These are phyloP conservation scores for Pseudochaenichthys georgianus DNA, from an alignment of 2,797 vertebrate species.

Conservation along the genomic window DNA sequence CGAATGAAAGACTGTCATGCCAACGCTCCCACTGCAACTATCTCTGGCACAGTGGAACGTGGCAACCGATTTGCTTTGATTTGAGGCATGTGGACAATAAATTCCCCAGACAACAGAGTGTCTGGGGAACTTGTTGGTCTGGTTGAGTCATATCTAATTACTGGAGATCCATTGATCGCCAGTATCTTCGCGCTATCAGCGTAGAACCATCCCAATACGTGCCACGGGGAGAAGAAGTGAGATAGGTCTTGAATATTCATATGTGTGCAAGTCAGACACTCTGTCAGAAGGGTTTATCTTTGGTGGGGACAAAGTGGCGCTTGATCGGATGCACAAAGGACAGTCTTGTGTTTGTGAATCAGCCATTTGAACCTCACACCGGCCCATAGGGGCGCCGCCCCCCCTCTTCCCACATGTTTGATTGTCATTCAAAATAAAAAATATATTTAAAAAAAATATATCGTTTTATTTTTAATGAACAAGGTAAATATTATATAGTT, in stretches of 20 bases:
- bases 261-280: conserved; percentile 37
- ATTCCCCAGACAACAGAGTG: conserved; percentile 31
- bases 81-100: conserved; percentile 31
- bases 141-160: conserved; percentile 58
- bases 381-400: no score
- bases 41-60: conserved; percentile 6
- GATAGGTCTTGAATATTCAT: conserved; percentile 61
- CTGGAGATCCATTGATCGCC: conserved; percentile 45
- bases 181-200: conserved; percentile 22
- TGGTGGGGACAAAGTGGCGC: conserved; percentile 25
- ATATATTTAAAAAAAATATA: no score
- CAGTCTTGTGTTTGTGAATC: conserved; percentile 41
- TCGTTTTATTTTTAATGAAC: no score
- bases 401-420: no score
- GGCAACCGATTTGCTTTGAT: conserved; percentile 44
- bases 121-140: no score
- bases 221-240: conserved; percentile 20
- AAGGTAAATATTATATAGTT: no score
- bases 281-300: conserved; percentile 62
- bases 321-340: conserved; percentile 51
- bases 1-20: conserved; percentile 22
- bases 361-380: conserved; percentile 34
- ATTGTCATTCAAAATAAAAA: no score
- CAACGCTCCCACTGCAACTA: neutral
- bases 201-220: conserved; percentile 14